Percentiles rank a stretch among this genome's conserved stretches.
Conservation (phyloP, 2,888 invertebrate genomes). For the Glyphotaelius pellucidus region DNA sequence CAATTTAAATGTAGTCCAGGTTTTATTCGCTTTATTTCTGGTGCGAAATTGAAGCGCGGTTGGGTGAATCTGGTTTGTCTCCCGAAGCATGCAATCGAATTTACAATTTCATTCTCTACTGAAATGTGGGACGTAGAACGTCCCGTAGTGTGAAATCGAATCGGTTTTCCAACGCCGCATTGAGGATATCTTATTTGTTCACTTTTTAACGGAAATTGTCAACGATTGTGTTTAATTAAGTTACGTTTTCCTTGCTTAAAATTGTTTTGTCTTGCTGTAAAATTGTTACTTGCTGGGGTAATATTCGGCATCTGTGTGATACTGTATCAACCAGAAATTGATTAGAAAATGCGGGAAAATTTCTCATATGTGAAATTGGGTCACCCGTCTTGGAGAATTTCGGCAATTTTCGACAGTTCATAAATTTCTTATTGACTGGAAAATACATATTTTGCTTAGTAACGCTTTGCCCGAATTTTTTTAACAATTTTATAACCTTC, state of each 20-base stretch:
- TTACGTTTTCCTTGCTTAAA: neutral
- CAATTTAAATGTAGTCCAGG: slow-evolving; percentile 8
- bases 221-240: neutral
- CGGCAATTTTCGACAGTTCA: neutral
- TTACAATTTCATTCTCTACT: neutral
- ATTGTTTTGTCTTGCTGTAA: neutral
- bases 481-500: neutral
- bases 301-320: neutral
- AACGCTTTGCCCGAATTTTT: neutral
- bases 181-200: neutral
- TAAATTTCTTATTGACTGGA: neutral
- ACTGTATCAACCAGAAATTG: neutral
- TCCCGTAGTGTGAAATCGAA: neutral
- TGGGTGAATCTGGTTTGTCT: neutral
- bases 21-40: neutral
- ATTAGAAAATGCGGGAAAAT: neutral
- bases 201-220: neutral
- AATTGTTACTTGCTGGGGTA: neutral
- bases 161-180: neutral
- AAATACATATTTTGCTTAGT: neutral
- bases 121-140: neutral
- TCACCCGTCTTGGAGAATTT: neutral
- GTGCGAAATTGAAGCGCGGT: neutral
- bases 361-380: neutral
- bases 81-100: neutral